Evolutionary conservation across 1,140 invertebrate genomes (phyloP).

Genomic region (Harlomillsia oculata): DNA sequence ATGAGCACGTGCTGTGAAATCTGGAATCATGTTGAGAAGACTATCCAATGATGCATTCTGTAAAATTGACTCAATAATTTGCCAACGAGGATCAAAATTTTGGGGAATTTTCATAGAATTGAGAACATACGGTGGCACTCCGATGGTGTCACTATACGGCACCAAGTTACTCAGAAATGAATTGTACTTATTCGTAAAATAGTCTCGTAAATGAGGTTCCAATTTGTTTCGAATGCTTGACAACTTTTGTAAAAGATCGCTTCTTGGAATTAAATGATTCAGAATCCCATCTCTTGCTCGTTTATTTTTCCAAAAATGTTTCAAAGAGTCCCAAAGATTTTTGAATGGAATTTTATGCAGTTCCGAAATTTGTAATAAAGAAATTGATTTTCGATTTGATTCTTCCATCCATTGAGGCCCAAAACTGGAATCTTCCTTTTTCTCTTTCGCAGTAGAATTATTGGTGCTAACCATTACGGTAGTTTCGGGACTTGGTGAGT

Average conservation of each 20-base stretch:
- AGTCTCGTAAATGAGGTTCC: conserved; percentile 16
- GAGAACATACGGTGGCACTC: conserved; percentile 19
- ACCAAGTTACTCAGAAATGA: conserved; percentile 20
- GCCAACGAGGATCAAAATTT: conserved; percentile 19
- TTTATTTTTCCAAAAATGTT: neutral
- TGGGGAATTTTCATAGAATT: conserved; percentile 23
- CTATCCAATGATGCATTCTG: conserved; percentile 9
- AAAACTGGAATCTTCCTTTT: too few species aligned
- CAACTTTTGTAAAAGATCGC: conserved; percentile 13
- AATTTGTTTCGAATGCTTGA: conserved; percentile 17
- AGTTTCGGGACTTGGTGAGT: too few species aligned
- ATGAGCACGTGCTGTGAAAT: neutral
- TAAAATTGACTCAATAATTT: conserved; percentile 19
- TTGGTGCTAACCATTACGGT: too few species aligned
- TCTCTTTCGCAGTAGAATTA: too few species aligned
- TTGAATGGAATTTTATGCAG: neutral
- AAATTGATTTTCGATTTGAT: too few species aligned
- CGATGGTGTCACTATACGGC: conserved; percentile 24
- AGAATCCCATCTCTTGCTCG: conserved; percentile 5
- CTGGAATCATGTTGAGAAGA: conserved; percentile 11
- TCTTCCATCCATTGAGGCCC: too few species aligned
- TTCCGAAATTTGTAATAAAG: too few species aligned
- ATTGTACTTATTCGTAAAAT: conserved; percentile 26
- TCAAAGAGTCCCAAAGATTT: neutral
- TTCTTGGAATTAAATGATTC: conserved; percentile 2